Percentiles rank a stretch among this genome's conserved stretches.
These are phyloP conservation scores for Mellivora capensis DNA, from an alignment of 2,113 vertebrate genomes.

Conservation along the genomic window DNA sequence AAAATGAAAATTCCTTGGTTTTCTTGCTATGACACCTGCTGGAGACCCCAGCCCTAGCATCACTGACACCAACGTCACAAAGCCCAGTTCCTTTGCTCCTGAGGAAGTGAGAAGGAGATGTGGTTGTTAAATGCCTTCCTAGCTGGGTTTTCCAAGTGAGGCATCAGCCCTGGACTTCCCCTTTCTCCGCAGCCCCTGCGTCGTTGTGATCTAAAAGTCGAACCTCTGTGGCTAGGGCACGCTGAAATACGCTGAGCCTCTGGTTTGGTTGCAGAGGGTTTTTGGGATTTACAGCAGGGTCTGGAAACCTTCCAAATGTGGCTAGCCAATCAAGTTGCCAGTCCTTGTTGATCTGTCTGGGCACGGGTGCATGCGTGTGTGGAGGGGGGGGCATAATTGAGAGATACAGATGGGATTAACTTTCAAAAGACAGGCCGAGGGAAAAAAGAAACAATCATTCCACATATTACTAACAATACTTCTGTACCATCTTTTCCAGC, in stretches of 20 bases:
- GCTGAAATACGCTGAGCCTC: accelerated
- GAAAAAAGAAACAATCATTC: background rate
- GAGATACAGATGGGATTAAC: background rate
- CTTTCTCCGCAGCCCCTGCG: accelerated
- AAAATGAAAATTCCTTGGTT: background rate
- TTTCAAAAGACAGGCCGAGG: background rate
- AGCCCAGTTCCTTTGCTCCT: background rate
- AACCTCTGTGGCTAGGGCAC: background rate
- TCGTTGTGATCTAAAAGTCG: background rate
- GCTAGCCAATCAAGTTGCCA: too few relatives aligned
- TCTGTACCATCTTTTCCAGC: accelerated
- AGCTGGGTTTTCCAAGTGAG: accelerated
- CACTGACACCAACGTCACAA: accelerated
- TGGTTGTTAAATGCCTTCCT: background rate
- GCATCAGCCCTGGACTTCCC: background rate
- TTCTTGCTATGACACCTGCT: background rate
- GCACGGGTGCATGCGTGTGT: background rate
- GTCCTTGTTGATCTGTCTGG: background rate
- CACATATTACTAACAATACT: accelerated
- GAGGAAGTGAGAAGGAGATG: background rate
- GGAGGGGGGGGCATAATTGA: background rate
- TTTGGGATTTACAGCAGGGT: background rate
- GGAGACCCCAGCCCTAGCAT: background rate
- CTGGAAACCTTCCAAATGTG: background rate
- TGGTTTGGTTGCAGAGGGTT: accelerated